These are phyloP conservation scores for Tragopan temminckii DNA, from an alignment of 2,797 vertebrate genomes.

Conservation along the genomic window DNA sequence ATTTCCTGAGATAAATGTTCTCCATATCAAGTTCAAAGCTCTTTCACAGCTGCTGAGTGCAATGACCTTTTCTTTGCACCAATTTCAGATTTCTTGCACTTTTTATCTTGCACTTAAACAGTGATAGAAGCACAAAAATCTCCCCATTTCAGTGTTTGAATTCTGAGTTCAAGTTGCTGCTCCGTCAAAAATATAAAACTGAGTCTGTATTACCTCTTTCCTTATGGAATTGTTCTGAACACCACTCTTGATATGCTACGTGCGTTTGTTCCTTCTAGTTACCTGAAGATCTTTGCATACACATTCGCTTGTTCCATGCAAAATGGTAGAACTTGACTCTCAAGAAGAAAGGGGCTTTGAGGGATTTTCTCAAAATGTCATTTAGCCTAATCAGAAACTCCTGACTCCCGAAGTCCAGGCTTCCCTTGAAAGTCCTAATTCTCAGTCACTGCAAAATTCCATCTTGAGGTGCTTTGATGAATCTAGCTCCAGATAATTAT, in stretches of 20 bases:
- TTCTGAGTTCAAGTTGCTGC: not conserved
- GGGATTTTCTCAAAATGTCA: not conserved
- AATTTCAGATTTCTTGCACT: not conserved
- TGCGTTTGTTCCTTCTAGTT: not conserved
- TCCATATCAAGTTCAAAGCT: not conserved
- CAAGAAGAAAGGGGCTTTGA: accelerated
- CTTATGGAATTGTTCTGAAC: not conserved
- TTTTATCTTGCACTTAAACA: not conserved
- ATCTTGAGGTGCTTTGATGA: not conserved
- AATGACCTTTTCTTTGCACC: not conserved
- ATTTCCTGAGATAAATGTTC: not conserved
- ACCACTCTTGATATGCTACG: accelerated
- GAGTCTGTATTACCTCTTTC: not conserved
- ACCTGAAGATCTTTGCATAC: accelerated
- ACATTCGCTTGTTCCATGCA: accelerated
- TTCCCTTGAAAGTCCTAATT: not conserved
- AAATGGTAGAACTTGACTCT: not conserved
- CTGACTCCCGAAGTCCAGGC: not conserved
- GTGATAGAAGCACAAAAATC: not conserved
- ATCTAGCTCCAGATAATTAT: not conserved
- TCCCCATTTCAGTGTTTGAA: not conserved
- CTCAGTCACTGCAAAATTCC: not conserved
- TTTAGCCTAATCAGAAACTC: not conserved
- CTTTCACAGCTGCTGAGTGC: not conserved
- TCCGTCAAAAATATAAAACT: not conserved